Evolutionary conservation across 2,888 invertebrate species (phyloP).

Genomic region (Heliconius aoede): DNA sequence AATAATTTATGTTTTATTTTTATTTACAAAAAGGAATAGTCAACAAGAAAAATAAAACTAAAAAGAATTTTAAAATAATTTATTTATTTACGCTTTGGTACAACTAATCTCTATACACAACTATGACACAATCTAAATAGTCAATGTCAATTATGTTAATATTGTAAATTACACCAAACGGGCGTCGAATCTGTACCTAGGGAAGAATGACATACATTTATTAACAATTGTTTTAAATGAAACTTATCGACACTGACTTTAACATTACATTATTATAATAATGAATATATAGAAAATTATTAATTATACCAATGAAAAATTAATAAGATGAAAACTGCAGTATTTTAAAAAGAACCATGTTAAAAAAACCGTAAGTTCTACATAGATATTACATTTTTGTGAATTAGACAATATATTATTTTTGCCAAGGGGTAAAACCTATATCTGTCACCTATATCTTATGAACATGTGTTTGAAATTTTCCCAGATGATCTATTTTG

Average conservation of each 20-base stretch:
- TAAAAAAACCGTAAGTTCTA: no score
- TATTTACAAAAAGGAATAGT: background rate
- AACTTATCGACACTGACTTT: background rate
- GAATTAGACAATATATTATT: no score
- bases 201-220: background rate
- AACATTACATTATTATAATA: background rate
- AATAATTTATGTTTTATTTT: no score
- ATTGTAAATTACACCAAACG: conserved; percentile 6
- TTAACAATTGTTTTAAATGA: background rate
- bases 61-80: conserved; percentile 46
- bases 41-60: conserved; percentile 19
- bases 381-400: no score
- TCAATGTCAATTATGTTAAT: conserved; percentile 16
- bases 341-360: no score
- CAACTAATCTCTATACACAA: conserved; percentile 41
- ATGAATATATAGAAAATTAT: background rate
- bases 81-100: conserved; percentile 48
- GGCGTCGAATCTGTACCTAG: background rate
- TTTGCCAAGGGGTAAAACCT: no score
- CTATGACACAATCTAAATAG: conserved; percentile 31
- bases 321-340: no score
- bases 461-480: no score
- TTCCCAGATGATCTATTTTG: no score
- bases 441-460: no score
- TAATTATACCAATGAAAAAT: background rate